Conservation (phyloP, 30 jellyfish, hydroid and myxozoan genomes). For the Haliclystus octoradiatus region DNA sequence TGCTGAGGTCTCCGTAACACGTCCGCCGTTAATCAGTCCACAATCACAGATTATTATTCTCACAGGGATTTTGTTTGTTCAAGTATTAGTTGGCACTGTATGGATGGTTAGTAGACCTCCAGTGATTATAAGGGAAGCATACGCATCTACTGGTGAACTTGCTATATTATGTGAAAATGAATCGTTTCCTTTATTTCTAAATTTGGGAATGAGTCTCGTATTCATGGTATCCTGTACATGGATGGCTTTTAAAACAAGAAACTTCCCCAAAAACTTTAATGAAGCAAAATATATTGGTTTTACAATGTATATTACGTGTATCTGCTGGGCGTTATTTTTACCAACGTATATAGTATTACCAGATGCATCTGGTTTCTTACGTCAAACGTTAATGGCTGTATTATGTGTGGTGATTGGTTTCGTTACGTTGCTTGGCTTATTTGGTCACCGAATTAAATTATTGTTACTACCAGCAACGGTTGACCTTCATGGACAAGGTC, state of each 20-base stretch:
- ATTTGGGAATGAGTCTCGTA: constrained; percentile 58
- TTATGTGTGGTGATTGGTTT: constrained; percentile 45
- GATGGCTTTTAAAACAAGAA: constrained; percentile 81
- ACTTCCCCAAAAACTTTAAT: constrained; percentile 88
- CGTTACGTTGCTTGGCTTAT: constrained; percentile 70
- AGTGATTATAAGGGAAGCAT: neutral
- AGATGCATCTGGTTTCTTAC: constrained; percentile 5
- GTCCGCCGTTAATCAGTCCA: constrained; percentile 83
- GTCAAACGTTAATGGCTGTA: constrained; percentile 34
- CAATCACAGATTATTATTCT: constrained; percentile 46
- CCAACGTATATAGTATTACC: constrained; percentile 54
- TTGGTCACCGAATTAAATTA: constrained; percentile 65
- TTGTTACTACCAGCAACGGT: constrained; percentile 31
- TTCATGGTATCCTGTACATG: constrained; percentile 80
- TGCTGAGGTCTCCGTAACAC: constrained; percentile 48
- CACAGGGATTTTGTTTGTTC: constrained; percentile 50
- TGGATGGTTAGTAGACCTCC: constrained; percentile 64
- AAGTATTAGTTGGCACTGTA: constrained; percentile 51
- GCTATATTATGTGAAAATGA: constrained; percentile 45
- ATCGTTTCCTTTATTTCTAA: constrained; percentile 31
- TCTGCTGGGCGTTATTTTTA: constrained; percentile 80
- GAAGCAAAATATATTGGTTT: constrained; percentile 87
- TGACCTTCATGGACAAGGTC: constrained; percentile 9
- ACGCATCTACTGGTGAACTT: constrained; percentile 24
- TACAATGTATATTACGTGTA: constrained; percentile 86